These are phyloP conservation scores for Eremophila alpestris DNA, from an alignment of 2,797 vertebrate genomes.

Conservation along the genomic window DNA sequence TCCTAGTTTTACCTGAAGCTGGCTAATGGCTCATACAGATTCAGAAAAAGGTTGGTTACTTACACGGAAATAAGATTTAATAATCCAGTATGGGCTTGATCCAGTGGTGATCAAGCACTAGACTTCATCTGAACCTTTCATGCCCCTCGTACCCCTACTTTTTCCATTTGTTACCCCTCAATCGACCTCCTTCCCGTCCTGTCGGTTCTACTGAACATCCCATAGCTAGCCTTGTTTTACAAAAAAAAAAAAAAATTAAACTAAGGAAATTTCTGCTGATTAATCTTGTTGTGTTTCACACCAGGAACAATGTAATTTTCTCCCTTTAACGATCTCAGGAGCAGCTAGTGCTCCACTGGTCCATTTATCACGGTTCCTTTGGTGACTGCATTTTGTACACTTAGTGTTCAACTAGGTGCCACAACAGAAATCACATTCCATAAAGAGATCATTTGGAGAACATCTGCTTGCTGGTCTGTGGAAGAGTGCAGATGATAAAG, in stretches of 20 bases:
- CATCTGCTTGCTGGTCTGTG: rapidly evolving
- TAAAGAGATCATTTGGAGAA: neutral
- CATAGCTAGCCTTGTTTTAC: neutral
- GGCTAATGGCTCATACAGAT: neutral
- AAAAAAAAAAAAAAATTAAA: neutral
- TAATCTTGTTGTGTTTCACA: neutral
- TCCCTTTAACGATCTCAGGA: neutral
- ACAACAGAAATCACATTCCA: neutral
- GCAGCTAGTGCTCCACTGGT: neutral
- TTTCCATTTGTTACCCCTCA: neutral
- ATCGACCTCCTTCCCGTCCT: neutral
- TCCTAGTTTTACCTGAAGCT: neutral
- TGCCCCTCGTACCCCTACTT: neutral
- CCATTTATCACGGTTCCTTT: neutral
- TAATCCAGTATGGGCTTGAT: neutral
- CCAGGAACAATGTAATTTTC: neutral
- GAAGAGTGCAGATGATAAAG: neutral
- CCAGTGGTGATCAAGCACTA: neutral
- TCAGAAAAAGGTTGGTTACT: neutral
- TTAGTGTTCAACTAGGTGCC: neutral
- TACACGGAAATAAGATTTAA: neutral
- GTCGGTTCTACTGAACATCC: neutral
- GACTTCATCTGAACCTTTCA: neutral
- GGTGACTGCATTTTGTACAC: neutral
- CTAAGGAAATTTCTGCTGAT: neutral